phyloP scores from a whole-genome alignment of 2,113 vertebrate genomes.

The Promerops cafer region DNA sequence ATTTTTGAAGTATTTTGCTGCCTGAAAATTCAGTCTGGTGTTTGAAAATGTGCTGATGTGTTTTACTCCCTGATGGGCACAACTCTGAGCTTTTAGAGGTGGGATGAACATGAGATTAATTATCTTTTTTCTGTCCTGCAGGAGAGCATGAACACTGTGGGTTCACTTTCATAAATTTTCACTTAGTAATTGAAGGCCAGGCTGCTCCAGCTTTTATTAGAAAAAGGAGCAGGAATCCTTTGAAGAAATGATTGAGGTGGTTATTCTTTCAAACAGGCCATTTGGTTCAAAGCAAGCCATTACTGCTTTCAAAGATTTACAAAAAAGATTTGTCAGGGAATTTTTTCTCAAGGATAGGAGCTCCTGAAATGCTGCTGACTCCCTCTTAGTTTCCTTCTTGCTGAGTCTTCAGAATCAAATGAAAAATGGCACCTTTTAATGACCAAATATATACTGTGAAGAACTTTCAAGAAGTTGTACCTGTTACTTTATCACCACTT shows the following conservation, averaged over 20 bases:
- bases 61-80: background rate
- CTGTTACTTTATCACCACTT: background rate
- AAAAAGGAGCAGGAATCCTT: background rate
- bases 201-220: background rate
- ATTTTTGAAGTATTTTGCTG: background rate
- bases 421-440: background rate
- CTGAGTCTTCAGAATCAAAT: background rate
- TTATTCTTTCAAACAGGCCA: background rate
- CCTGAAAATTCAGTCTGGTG: background rate
- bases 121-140: background rate
- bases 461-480: background rate
- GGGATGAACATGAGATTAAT: background rate
- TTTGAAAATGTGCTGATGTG: fast-evolving
- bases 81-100: background rate
- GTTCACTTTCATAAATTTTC: background rate
- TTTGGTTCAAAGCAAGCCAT: background rate
- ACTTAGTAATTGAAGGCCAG: background rate
- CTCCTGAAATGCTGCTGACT: background rate
- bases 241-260: background rate
- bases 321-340: background rate
- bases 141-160: background rate
- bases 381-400: background rate
- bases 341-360: background rate
- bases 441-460: background rate
- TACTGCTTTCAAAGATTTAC: background rate